These are phyloP conservation scores for Apteryx owenii DNA, from an alignment of 2,113 vertebrate species.

Conservation along the genomic window DNA sequence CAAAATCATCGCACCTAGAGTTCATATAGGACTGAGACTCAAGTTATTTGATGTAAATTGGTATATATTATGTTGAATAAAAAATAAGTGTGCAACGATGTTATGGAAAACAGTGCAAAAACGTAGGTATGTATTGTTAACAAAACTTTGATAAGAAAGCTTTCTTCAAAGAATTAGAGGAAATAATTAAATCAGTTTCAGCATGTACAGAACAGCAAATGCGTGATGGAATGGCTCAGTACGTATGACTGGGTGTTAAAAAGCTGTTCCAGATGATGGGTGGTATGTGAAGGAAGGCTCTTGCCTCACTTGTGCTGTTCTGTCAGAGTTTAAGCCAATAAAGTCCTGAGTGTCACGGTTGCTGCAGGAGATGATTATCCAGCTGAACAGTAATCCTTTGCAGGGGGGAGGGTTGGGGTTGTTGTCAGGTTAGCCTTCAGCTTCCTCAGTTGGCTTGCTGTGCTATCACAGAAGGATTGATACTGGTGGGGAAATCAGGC, in stretches of 20 bases:
- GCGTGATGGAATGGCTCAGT: too few species aligned
- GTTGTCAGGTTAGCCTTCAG: neutral
- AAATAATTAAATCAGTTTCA: neutral
- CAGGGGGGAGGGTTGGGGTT: too few species aligned
- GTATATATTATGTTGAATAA: too few species aligned
- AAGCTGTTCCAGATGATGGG: neutral
- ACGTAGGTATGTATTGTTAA: neutral
- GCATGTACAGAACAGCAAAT: neutral
- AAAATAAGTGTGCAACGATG: neutral
- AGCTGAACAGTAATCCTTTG: neutral
- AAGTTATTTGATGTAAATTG: neutral
- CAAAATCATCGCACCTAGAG: neutral
- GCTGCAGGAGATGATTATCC: neutral
- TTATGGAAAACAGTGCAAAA: neutral
- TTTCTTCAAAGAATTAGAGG: neutral
- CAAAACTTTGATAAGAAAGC: neutral
- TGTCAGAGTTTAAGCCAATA: neutral
- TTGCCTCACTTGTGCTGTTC: neutral
- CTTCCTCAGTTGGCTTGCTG: neutral
- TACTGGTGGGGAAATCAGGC: neutral
- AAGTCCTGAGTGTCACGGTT: accelerated
- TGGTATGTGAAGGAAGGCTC: neutral
- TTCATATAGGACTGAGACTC: neutral
- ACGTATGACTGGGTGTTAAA: too few species aligned
- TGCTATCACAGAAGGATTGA: neutral